Base-by-base conservation (phyloP, 2,797 vertebrate species). In the Distichodus sexfasciatus region DNA sequence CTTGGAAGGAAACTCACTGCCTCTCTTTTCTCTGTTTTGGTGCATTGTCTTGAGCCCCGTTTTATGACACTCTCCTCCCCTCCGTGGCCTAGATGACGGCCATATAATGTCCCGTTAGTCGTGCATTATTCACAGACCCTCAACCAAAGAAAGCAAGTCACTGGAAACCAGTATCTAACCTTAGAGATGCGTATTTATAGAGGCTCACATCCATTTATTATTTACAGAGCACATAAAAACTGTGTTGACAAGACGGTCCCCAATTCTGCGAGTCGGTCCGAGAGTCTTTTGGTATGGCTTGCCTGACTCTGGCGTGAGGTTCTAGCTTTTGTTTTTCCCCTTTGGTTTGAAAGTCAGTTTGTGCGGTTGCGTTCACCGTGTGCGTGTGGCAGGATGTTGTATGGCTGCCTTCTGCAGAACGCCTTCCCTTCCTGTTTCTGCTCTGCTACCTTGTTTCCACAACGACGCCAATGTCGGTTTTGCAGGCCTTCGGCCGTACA, bases 111-210 rank as follows among this genome's bases (percentile, higher is more conserved):
- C 81, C 66, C 64, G 75, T 83, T 84, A 86, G 79, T 78, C 85
- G 87, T 91, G 76, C 88, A 91, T 90, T 85, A 90, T 91, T 90
- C 79, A 91, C 66, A 68, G 66, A 58, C 47, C 77, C 76, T 81
- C 79, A 72, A 81, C 65, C 28, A 17, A 76, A 79, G 67, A 74
- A 81, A 69, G 80, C 80, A 41, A 85, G 78, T 78, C 76, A 63
- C 53, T 58, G 50, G 65, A 67, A 66, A 72, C 71, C 19, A 72
- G 69, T 76, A 50, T 17, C 44, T 55, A 86, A 77, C 77, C 36
- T 66, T 74, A 41, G 23, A 75, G 47, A 82, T 51, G 82, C 77
- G 83, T 83, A 80, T 84, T 82, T 76, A 74, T 79, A 57, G 36
- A 70, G 62, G 74, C 67, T 38, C 74, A 77, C 19, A 26, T 76